Evolutionary conservation across 2,888 invertebrate species (phyloP), one percentile per base, ranked within the genome.

Genomic region (Drosophila sordidula): DNA sequence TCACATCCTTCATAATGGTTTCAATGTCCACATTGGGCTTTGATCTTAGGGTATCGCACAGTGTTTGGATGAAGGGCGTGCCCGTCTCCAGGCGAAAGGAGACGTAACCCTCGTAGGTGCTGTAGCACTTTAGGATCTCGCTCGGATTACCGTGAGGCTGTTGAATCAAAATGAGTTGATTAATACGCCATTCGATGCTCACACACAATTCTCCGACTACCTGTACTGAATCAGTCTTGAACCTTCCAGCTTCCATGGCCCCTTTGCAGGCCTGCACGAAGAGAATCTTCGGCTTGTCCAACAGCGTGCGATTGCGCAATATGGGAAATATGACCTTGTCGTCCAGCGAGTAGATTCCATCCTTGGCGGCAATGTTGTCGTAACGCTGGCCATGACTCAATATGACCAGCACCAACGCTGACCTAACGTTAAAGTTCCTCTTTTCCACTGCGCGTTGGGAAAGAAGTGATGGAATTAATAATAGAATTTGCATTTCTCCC

Each of bases 231-330:
- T 91, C 92, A 18, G 80, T 91, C 18, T 84, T 80, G 44, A 90
- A 90, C 4, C 65, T 65, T 3, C 87, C 84, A 5, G 73, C 56
- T 49, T 91, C 89, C 62, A 87, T 86, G 0, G 72, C 56, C 2
- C 92, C 92, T 58, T 92, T 92, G 66, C 92, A 92, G 5, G 92
- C 92, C 79, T 92, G 92, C 34, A 92, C 90, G 32, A 92, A 90
- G 6, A 92, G 67, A 32, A 92, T 80, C 65, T 92, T 92, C 12
- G 92, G 92, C 42, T 92, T 92, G 12, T 89, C 72, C 11, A 71
- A 66, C 0, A 92, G 69, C 6, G 91, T 84, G 1, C 77, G 78
- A 80, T 92, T 92, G 38, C 87, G 76, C 16, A 91, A 57, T n/a
- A 92, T 77, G 0, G 91, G 92, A 78, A 90, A 90, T 0, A 92